These are phyloP conservation scores for Camptogramma bilineatum DNA, from an alignment of 2,888 invertebrate species.

Conservation along the genomic window DNA sequence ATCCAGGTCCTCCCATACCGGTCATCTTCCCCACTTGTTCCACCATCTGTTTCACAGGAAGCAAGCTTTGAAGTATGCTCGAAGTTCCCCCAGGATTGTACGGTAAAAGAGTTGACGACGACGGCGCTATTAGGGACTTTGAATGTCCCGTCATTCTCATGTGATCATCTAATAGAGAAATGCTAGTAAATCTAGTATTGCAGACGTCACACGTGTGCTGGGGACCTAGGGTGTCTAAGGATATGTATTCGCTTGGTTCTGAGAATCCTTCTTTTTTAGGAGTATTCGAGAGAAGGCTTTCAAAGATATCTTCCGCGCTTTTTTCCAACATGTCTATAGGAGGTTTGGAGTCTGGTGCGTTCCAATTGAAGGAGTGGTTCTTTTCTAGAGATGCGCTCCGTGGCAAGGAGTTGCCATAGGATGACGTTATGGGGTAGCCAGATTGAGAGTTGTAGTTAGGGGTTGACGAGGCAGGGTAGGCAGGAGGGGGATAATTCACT, in stretches of 20 bases:
- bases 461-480: constrained; percentile 56
- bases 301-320: constrained; percentile 80
- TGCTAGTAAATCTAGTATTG: constrained; percentile 85
- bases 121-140: constrained; percentile 65
- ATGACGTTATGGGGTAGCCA: constrained; percentile 54
- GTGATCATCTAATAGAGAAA: constrained; percentile 83
- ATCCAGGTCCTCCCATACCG: constrained; percentile 64
- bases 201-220: constrained; percentile 86
- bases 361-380: constrained; percentile 81
- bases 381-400: constrained; percentile 67
- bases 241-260: constrained; percentile 87
- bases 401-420: constrained; percentile 52
- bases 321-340: constrained; percentile 74
- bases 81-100: constrained; percentile 66
- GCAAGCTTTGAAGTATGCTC: constrained; percentile 70
- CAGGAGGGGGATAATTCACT: constrained; percentile 55
- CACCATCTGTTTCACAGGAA: constrained; percentile 78
- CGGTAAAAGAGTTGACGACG: constrained; percentile 66
- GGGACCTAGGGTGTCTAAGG: constrained; percentile 86
- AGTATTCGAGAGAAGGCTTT: constrained; percentile 72
- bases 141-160: constrained; percentile 84
- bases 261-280: constrained; percentile 72
- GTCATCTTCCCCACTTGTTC: constrained; percentile 81
- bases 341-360: constrained; percentile 78
- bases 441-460: constrained; percentile 45